Evolutionary conservation across 2,113 vertebrate genomes (phyloP), one percentile per base, ranked within the genome.

Genomic region (Parus major): DNA sequence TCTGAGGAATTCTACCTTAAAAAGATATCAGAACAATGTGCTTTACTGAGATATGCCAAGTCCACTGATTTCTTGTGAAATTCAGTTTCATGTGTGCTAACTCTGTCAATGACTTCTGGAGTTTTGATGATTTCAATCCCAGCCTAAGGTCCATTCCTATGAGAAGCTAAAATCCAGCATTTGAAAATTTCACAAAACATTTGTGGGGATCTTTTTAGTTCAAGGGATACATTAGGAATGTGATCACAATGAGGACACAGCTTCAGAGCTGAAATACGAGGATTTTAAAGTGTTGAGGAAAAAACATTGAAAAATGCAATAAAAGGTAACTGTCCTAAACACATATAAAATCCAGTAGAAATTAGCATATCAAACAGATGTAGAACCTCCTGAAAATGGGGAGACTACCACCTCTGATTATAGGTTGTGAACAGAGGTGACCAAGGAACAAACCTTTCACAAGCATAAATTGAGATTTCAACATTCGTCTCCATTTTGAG

Each of bases 181-280:
- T 52, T 52, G 8, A 64, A 88, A 65, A 23, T 52, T 87, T 35
- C 7, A 31, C 28, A 8, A 79, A 70, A 85, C 12, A 4, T 12
- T 21, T 29, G 5, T 24, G 4, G 0, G 0, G 0, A 2, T 14
- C 10, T 60, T 79, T 72, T 42, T 60, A 36, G 36, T 36, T 36
- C 36, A 72, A 81, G 12, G 12, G 39, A 36, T 20, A 20, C 6
- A 31, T 4, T 47, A 41, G 16, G 29, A 76, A 52, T n/a, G 3
- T 57, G 27, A 73, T 44, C 35, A 66, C 66, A 85, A 80, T 46
- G n/a, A 69, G 18, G 24, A 31, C 27, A 56, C 1, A 6, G 1
- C 5, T 92, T 92, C 52, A 52, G 25, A 71, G 27, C 6, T 81
- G 36, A 86, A 76, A 72, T 55, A 69, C 5, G 53, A 29, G 7